Evolutionary conservation across 2,113 vertebrate species (phyloP).

Genomic region (Ariopsis seemanni): DNA sequence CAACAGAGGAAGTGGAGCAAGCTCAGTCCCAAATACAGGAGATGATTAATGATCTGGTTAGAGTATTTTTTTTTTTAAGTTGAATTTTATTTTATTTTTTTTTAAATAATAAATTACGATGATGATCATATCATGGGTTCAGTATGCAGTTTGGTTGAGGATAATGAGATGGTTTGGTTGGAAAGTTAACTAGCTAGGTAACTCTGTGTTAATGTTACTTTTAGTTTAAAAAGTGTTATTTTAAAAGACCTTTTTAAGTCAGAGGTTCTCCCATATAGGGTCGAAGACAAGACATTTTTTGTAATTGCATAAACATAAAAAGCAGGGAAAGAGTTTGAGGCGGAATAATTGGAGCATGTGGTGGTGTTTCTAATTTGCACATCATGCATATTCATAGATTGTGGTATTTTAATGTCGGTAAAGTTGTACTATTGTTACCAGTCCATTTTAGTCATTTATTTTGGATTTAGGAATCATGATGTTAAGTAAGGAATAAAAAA

Average conservation of each 20-base stretch:
- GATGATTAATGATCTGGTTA: constrained; percentile 78
- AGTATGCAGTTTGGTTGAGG: background rate
- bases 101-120: too few species aligned
- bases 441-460: background rate
- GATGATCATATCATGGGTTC: background rate
- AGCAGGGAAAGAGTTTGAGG: background rate
- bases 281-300: background rate
- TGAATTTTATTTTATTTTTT: background rate
- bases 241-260: too few species aligned
- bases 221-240: background rate
- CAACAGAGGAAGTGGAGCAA: constrained; percentile 75
- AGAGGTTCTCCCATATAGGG: background rate
- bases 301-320: background rate
- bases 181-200: background rate
- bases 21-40: constrained; percentile 77
- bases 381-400: background rate
- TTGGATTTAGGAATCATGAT: background rate
- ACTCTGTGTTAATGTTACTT: background rate
- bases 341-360: background rate
- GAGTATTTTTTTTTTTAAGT: constrained; percentile 19
- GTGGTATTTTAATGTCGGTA: background rate
- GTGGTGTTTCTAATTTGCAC: background rate
- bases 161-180: background rate
- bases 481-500: background rate
- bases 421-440: background rate